These are phyloP conservation scores for Acronicta aceris DNA, from an alignment of 2,888 invertebrate genomes.

Conservation along the genomic window DNA sequence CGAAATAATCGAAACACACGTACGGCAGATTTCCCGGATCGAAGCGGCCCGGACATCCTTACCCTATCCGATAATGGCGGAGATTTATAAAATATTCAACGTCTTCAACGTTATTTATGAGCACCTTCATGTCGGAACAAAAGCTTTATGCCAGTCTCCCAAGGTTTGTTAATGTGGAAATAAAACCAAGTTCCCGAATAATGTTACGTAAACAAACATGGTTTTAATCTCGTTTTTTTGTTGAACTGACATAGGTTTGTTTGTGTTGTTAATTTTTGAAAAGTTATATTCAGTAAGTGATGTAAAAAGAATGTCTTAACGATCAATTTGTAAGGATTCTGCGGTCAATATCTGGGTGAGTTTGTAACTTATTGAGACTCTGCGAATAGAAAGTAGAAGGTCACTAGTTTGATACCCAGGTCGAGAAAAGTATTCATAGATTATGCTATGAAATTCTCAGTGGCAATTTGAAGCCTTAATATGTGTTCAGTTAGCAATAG, in stretches of 20 bases:
- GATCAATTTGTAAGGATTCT: no score
- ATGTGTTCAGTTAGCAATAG: no score
- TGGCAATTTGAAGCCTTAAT: no score
- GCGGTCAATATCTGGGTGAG: no score
- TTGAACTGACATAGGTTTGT: background rate
- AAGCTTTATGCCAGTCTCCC: slow-evolving; percentile 65
- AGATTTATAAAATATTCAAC: slow-evolving; percentile 82
- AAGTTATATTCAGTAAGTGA: no score
- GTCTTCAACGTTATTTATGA: slow-evolving; percentile 80
- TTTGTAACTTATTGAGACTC: no score
- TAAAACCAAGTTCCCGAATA: slow-evolving; percentile 49
- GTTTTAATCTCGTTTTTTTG: slow-evolving; percentile 8
- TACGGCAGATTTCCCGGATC: slow-evolving; percentile 73
- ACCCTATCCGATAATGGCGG: slow-evolving; percentile 80
- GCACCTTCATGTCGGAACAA: slow-evolving; percentile 72
- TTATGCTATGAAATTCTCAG: no score
- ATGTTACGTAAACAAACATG: slow-evolving; percentile 28
- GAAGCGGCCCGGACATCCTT: slow-evolving; percentile 74
- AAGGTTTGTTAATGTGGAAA: slow-evolving; percentile 64
- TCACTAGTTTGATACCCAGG: no score
- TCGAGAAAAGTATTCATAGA: no score
- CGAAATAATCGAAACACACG: slow-evolving; percentile 53
- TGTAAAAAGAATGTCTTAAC: no score
- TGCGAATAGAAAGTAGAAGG: no score
- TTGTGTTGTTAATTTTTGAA: background rate